phyloP scores from a whole-genome alignment of 2,113 vertebrate genomes.

The Crotalus horridus region DNA sequence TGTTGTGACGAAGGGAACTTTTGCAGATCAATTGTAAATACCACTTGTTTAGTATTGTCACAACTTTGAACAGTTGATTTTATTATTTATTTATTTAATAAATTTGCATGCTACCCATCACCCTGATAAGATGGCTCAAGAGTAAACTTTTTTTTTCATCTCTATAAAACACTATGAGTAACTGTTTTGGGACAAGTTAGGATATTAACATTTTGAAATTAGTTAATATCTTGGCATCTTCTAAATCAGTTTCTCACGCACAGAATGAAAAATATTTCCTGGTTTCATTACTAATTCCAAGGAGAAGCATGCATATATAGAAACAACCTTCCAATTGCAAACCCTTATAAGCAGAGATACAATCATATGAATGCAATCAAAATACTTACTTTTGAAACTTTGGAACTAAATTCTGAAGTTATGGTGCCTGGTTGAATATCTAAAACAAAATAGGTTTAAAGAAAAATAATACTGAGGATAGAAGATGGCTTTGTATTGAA shows the following conservation, averaged over 20 bases:
- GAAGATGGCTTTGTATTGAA: neutral
- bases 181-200: neutral
- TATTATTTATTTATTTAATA: no score
- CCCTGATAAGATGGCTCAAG: no score
- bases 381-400: conserved; percentile 69
- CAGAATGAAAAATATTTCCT: neutral
- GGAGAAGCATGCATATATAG: neutral
- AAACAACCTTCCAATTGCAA: neutral
- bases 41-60: neutral
- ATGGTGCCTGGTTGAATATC: conserved; percentile 49
- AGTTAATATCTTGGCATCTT: neutral
- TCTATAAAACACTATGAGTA: neutral
- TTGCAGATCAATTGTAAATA: neutral
- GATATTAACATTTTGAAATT: neutral
- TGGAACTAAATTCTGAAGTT: conserved; percentile 42
- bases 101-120: no score
- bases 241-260: neutral
- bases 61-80: neutral
- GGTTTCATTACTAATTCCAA: neutral
- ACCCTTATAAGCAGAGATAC: neutral
- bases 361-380: neutral
- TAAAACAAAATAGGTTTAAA: conserved; percentile 40
- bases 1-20: neutral
- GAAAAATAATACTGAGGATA: conserved; percentile 21
- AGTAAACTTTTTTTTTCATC: neutral